Percentiles rank a stretch among this genome's conserved stretches.
Evolutionary conservation across 2,113 vertebrate genomes (phyloP).

Genomic region (Ellobius talpinus): DNA sequence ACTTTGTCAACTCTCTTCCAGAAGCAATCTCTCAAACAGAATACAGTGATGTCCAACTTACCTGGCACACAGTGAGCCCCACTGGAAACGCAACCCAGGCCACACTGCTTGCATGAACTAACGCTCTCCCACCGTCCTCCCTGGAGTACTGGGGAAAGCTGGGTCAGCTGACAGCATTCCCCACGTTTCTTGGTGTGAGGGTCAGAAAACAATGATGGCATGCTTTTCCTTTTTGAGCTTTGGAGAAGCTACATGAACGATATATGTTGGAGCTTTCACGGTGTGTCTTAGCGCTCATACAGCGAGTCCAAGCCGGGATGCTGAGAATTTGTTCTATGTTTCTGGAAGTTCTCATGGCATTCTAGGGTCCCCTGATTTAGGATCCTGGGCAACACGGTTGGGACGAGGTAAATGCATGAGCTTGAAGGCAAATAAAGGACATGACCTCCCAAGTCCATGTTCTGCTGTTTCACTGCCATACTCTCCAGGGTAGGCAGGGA

Average conservation of each 20-base stretch:
- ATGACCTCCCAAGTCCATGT: neutral
- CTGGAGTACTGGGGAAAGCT: neutral
- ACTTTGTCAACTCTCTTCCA: conserved; percentile 85
- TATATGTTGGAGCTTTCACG: neutral
- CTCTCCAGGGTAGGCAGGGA: neutral
- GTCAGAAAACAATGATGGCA: neutral
- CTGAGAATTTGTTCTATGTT: neutral
- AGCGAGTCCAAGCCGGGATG: neutral
- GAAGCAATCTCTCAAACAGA: conserved; percentile 78
- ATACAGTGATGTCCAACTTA: conserved; percentile 84
- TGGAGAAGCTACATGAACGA: neutral
- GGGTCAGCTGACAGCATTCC: neutral
- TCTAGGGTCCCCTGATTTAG: neutral
- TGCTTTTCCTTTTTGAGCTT: neutral
- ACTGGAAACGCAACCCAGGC: neutral
- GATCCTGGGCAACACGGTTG: neutral
- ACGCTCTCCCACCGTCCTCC: neutral
- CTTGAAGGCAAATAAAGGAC: neutral
- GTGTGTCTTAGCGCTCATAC: neutral
- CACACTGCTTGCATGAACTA: neutral
- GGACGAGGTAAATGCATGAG: neutral
- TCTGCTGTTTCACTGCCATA: neutral
- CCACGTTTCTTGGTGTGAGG: conserved; percentile 27
- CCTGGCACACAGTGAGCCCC: neutral
- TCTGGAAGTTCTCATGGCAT: neutral